Evolutionary conservation across 2,797 vertebrate species (phyloP).

Genomic region (Parauchenoglanis ngamensis): DNA sequence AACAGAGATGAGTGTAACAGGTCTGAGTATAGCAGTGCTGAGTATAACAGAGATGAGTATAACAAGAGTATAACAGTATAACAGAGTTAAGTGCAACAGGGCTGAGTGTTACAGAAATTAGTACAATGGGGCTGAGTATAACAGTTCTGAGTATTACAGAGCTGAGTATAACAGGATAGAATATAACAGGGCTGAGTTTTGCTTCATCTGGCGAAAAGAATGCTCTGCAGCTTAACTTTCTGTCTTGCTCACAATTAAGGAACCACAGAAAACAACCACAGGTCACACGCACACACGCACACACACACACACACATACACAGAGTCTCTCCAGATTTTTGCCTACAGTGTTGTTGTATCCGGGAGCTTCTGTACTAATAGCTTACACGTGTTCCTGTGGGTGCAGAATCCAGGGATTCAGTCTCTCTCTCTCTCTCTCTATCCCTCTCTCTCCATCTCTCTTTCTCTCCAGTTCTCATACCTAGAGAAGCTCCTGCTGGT

Average conservation of each 20-base stretch:
- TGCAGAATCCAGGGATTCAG: constrained; percentile 25
- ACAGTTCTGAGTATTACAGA: background rate
- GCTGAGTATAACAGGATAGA: background rate
- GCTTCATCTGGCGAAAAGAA: background rate
- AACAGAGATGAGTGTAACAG: background rate
- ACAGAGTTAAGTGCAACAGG: background rate
- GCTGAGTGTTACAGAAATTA: background rate
- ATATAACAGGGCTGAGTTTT: background rate
- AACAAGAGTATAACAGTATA: background rate
- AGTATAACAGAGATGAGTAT: background rate
- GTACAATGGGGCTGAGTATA: background rate
- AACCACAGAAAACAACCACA: constrained; percentile 1
- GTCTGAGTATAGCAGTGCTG: background rate
- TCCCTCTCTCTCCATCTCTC: background rate
- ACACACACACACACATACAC: constrained; percentile 29
- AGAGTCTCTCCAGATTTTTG: constrained; percentile 42
- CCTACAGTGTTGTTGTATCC: constrained; percentile 51
- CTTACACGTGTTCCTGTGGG: constrained; percentile 58
- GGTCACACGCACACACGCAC: constrained; percentile 19
- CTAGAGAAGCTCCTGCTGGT: constrained; percentile 94
- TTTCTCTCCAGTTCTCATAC: constrained; percentile 83
- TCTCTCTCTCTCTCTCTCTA: constrained; percentile 41
- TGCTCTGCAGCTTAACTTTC: background rate
- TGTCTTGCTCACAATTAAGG: background rate
- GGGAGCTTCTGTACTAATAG: constrained; percentile 58